Base-by-base conservation (phyloP, 2,113 vertebrate species). In the Campylomormyrus numenius region DNA sequence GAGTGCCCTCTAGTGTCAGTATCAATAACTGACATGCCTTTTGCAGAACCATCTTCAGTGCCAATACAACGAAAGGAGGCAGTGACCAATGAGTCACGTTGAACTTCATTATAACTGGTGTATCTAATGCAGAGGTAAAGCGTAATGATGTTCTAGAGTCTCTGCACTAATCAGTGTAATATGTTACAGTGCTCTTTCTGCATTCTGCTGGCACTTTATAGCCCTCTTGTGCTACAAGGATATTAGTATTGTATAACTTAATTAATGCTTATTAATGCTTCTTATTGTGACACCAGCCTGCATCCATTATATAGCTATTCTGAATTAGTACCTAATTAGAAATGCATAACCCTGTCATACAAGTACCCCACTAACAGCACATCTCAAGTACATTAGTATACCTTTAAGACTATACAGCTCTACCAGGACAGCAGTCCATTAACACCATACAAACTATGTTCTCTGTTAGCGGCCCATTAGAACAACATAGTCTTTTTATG, bases 1-100 rank as follows among this genome's bases (percentile, higher is more conserved):
- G 48, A 50, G 48, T 49, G 49, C 88, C 88, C 66, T 53, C 88
- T 89, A 35, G 88, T 89, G 88, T 49, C 88, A 31, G 52, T 70
- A n/a, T n/a, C 17, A 74, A 5, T 8, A 42, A 89, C 42, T 50
- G 19, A 17, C 24, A 46, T 31, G 15, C 46, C 24, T 10, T 70
- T 70, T 88, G 58, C 46, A 77, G 88, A 49, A 74, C 88, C 45
- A 88, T 88, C 53, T 46, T 70, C 62, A 70, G 27, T 70, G 62
- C 62, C 62, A 31, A 11, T 70, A 70, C 62, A 70, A 70, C 21
- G 42, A 24, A 24, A 48, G 45, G 19, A 85, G 21, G 45, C 45
- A 85, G 24, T 45, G 45, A n/a, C 42, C 17, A n/a, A 48, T 21
- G 77, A 45, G 74, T 39, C 74, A 80, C 7, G 74, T 42, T 39